Evolutionary conservation across 2,888 invertebrate species (phyloP).

Genomic region (Tenthredo distinguenda): DNA sequence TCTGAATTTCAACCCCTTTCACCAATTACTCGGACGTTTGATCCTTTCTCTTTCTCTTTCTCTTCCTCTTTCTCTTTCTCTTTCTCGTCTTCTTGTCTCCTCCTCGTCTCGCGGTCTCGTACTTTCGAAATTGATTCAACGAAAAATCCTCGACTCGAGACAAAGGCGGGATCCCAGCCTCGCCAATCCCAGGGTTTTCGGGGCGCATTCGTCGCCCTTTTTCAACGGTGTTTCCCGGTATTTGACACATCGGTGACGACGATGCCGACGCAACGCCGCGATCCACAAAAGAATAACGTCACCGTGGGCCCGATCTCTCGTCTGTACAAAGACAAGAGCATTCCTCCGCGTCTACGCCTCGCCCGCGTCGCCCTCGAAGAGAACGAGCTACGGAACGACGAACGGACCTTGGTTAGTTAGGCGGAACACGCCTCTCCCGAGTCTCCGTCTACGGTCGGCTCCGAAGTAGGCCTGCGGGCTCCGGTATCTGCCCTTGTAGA

Average conservation of each 20-base stretch:
- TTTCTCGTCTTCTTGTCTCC: conserved; percentile 29
- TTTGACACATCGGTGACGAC: conserved; percentile 43
- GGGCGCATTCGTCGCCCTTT: background rate
- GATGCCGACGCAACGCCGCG: background rate
- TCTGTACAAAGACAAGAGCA: background rate
- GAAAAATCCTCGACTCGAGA: conserved; percentile 25
- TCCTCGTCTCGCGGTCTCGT: background rate
- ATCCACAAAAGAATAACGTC: conserved; percentile 7
- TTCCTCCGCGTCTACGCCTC: conserved; percentile 35
- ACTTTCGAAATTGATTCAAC: conserved; percentile 46
- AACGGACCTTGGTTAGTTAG: conserved; percentile 50
- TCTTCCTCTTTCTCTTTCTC: background rate
- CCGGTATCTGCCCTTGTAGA: conserved; percentile 47
- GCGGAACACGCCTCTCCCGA: conserved; percentile 41
- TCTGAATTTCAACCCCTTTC: conserved; percentile 38
- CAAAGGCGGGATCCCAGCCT: background rate
- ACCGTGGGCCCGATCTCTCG: background rate
- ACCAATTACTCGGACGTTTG: background rate
- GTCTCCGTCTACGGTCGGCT: conserved; percentile 38
- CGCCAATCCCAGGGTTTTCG: background rate
- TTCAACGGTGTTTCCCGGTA: conserved; percentile 35
- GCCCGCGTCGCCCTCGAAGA: background rate
- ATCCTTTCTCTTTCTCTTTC: background rate
- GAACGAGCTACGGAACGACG: background rate
- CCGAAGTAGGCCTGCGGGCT: conserved; percentile 49